A percentile compares a stretch with the other conserved stretches of the same genome.
phyloP scores from a whole-genome alignment of 2,113 vertebrate species.

The Macquaria australasica region DNA sequence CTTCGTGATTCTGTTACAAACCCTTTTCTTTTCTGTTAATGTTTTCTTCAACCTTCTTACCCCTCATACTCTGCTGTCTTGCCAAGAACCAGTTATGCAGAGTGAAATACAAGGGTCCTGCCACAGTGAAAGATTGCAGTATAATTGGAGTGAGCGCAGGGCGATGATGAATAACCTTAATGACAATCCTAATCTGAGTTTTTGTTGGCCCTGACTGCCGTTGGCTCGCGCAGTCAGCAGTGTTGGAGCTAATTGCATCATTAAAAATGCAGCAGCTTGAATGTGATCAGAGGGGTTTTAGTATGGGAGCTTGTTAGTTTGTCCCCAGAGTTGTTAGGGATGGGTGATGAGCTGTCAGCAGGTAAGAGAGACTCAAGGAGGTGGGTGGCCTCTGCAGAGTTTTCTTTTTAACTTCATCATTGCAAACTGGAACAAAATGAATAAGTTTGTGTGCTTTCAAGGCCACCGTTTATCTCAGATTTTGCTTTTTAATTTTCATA shows the following conservation, averaged over 20 bases:
- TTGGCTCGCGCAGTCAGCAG: constrained; percentile 50
- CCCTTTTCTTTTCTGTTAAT: background rate
- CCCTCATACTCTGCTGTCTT: constrained; percentile 1
- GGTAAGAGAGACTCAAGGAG: constrained; percentile 30
- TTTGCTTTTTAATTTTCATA: background rate
- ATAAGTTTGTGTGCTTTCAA: background rate
- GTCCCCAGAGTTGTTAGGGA: constrained; percentile 14
- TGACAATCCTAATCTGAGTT: constrained; percentile 67
- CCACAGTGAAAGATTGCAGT: constrained; percentile 35
- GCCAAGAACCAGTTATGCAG: constrained; percentile 24
- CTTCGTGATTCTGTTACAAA: background rate
- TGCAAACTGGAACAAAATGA: background rate
- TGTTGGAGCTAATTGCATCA: constrained; percentile 63
- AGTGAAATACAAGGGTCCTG: constrained; percentile 30
- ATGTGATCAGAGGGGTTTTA: constrained; percentile 44
- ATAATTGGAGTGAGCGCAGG: constrained; percentile 54
- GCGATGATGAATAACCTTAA: constrained; percentile 66
- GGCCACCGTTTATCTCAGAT: background rate
- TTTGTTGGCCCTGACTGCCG: constrained; percentile 54
- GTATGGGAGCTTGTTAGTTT: constrained; percentile 61
- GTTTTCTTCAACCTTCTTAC: background rate
- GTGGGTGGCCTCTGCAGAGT: background rate
- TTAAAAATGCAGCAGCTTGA: constrained; percentile 62
- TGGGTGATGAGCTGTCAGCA: constrained; percentile 41
- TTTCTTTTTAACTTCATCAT: background rate